Percentiles rank a stretch among this genome's conserved stretches.
Evolutionary conservation across 2,797 vertebrate species (phyloP).

Genomic region (Gorsachius magnificus): DNA sequence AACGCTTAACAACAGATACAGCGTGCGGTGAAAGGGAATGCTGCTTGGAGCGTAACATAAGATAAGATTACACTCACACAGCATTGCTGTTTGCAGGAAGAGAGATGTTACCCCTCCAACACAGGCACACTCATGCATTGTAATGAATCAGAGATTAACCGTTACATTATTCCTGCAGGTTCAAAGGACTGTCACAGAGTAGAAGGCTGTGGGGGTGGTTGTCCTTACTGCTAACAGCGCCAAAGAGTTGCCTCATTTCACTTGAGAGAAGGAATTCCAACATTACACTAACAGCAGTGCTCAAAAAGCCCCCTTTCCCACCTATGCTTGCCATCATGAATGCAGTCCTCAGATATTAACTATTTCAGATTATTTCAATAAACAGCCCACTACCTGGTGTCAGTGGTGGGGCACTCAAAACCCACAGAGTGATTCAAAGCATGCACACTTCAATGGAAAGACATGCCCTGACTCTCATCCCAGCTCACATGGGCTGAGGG

Average conservation of each 20-base stretch:
- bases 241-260: not conserved
- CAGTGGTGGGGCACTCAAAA: not conserved
- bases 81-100: not conserved
- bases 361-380: not conserved
- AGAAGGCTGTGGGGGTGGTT: not conserved
- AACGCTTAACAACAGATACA: not conserved
- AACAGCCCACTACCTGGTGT: not conserved
- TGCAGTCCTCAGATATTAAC: not conserved
- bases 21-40: not conserved
- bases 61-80: not conserved
- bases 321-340: not conserved
- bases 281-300: not conserved
- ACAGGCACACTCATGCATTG: not conserved
- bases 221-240: not conserved
- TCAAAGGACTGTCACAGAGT: not conserved
- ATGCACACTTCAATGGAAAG: not conserved
- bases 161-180: not conserved
- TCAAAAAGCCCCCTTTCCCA: not conserved
- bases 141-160: slow-evolving; percentile 25
- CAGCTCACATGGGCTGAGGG: not conserved
- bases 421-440: not conserved
- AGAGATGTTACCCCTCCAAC: not conserved
- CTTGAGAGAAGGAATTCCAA: not conserved
- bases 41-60: not conserved
- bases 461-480: not conserved